Base-by-base conservation (phyloP, 2,113 vertebrate species). In the Chamaea fasciata region DNA sequence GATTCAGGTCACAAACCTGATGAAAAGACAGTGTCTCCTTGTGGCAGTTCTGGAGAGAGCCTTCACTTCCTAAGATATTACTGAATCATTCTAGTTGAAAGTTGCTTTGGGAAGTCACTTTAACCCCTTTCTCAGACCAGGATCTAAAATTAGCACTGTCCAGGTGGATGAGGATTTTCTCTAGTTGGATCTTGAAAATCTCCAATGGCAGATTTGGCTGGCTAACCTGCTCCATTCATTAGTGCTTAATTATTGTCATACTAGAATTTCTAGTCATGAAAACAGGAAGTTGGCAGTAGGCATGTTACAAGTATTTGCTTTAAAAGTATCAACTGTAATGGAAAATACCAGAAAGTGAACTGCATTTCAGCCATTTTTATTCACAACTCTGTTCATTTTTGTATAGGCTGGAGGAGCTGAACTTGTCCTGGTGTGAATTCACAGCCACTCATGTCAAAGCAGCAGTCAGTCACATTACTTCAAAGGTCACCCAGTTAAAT, bases 371-470 rank as follows among this genome's bases (percentile, higher is more conserved):
- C 53, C 17, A 5, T 82, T 70, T 26, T 79, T 93, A 9, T 11
- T 71, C 87, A 88, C 37, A 56, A 12, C 10, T 85, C 3, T 87
- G 23, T 84, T 70, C 21, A 15, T 65, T 91, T 94, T 8, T 69
- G 11, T 64, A 17, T 90, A 98, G 99, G 53, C 65, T 99, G 64
- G 90, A 98, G 68, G 99, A 99, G 90, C 83, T 99, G 92, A 99
- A 99, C 79, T 93, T 99, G 50, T 99, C 99, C 5, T 99, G 99
- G 99, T 99, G 99, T 74, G 96, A 98, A 74, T 99, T 99, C 92
- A 98, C 90, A 68, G 96, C 84, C 5, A 78, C 97, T 10, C 99
- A 99, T 3, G 98, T 99, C 62, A 98, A 97, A 91, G 97, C 95
- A 11, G 97, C 98, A 3, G 98, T 99, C 4, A 91, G 10, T 5